Conservation (phyloP, 2,888 invertebrate genomes). For the Sinopyrophorus schimmeli region DNA sequence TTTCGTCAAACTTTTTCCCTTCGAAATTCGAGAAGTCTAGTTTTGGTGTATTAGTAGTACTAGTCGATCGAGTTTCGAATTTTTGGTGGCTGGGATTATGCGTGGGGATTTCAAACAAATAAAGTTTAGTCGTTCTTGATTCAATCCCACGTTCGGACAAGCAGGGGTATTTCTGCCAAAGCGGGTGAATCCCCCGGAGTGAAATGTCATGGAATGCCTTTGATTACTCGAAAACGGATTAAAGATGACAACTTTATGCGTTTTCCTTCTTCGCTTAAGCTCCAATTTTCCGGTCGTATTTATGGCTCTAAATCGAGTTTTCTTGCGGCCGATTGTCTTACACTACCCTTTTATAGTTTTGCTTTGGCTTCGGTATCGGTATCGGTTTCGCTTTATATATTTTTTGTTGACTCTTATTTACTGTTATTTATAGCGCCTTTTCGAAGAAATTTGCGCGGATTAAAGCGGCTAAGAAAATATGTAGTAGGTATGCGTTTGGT, state of each 20-base stretch:
- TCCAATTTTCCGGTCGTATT: constrained; percentile 28
- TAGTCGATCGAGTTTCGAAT: constrained; percentile 25
- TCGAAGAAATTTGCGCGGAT: too few relatives aligned
- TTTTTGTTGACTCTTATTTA: too few relatives aligned
- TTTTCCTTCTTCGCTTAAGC: constrained; percentile 29
- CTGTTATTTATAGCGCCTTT: too few relatives aligned
- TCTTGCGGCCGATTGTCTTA: constrained; percentile 17
- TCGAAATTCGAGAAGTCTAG: neutral
- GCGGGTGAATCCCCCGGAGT: constrained; percentile 39
- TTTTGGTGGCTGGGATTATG: constrained; percentile 30
- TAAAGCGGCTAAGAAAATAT: too few relatives aligned
- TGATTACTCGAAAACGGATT: constrained; percentile 42
- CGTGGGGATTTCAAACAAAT: constrained; percentile 37
- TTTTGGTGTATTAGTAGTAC: constrained; percentile 5
- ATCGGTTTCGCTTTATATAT: too few relatives aligned
- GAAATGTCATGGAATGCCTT: constrained; percentile 41
- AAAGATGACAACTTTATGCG: constrained; percentile 43
- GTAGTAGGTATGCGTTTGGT: too few relatives aligned
- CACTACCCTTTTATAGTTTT: too few relatives aligned
- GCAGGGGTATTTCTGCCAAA: constrained; percentile 37
- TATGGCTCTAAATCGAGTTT: constrained; percentile 27
- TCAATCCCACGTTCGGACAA: constrained; percentile 34
- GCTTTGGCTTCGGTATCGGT: too few relatives aligned
- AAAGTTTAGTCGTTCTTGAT: constrained; percentile 37
- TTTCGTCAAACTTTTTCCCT: too few relatives aligned